A percentile compares a stretch with the other conserved stretches of the same genome.
These are phyloP conservation scores for Macropus fuliginosus DNA, from an alignment of 2,797 vertebrate species.

Conservation along the genomic window DNA sequence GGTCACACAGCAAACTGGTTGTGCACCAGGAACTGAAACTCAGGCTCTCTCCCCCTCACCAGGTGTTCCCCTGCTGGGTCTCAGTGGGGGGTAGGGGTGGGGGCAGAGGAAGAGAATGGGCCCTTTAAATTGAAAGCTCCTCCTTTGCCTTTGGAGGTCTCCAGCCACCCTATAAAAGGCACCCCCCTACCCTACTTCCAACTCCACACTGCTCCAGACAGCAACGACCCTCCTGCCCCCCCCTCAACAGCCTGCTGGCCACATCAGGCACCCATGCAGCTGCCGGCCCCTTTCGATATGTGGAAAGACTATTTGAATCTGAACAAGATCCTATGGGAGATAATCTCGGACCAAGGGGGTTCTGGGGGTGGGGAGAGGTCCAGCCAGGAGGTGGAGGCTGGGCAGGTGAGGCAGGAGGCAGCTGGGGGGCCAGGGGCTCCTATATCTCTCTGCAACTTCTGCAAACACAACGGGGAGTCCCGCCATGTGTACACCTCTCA, in stretches of 20 bases:
- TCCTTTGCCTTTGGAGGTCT: slow-evolving; percentile 73
- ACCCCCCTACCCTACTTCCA: slow-evolving; percentile 3
- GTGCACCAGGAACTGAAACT: background rate
- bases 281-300: slow-evolving; percentile 83
- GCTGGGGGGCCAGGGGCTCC: fast-evolving
- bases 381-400: background rate
- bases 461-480: slow-evolving; percentile 90
- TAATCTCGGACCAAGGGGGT: slow-evolving; percentile 51
- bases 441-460: slow-evolving; percentile 86
- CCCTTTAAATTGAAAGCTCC: slow-evolving; percentile 81
- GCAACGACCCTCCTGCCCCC: fast-evolving
- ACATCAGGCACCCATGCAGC: slow-evolving; percentile 33
- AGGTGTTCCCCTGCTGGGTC: background rate
- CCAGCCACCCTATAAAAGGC: slow-evolving; percentile 64
- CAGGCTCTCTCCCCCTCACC: background rate
- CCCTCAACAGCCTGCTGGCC: fast-evolving
- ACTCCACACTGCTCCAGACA: background rate
- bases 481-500: slow-evolving; percentile 86
- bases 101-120: slow-evolving; percentile 39
- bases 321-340: slow-evolving; percentile 73
- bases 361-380: background rate
- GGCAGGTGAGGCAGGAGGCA: background rate
- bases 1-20: background rate
- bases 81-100: background rate
- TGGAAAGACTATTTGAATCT: slow-evolving; percentile 91